phyloP scores from a whole-genome alignment of 2,888 invertebrate species.

The Cantharis flavilabris region DNA sequence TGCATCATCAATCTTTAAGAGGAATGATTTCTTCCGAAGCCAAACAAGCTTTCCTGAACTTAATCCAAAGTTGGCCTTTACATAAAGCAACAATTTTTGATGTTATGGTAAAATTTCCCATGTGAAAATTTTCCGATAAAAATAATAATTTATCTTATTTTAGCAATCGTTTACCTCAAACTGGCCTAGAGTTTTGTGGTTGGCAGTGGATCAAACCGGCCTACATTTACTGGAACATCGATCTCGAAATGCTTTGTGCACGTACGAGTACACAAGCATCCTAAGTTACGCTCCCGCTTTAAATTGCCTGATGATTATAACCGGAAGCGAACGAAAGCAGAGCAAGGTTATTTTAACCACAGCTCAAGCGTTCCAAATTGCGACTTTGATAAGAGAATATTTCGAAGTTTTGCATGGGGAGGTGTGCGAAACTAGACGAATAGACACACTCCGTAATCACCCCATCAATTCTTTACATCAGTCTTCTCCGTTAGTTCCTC shows the following conservation, averaged over 20 bases:
- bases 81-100: slow-evolving; percentile 93
- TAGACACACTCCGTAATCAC: slow-evolving; percentile 50
- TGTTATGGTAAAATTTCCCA: slow-evolving; percentile 71
- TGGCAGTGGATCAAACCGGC: slow-evolving; percentile 91
- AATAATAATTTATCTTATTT: slow-evolving; percentile 37
- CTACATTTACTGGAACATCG: slow-evolving; percentile 88
- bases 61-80: slow-evolving; percentile 92
- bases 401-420: slow-evolving; percentile 62
- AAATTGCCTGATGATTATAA: slow-evolving; percentile 91
- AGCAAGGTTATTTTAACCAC: slow-evolving; percentile 90
- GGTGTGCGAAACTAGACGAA: slow-evolving; percentile 45
- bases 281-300: slow-evolving; percentile 90
- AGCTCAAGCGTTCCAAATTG: slow-evolving; percentile 91
- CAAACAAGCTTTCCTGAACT: slow-evolving; percentile 89
- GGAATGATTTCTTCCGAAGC: slow-evolving; percentile 87
- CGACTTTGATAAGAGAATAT: slow-evolving; percentile 89
- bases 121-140: neutral
- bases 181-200: slow-evolving; percentile 91
- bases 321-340: slow-evolving; percentile 87
- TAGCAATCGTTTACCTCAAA: slow-evolving; percentile 96
- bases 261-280: slow-evolving; percentile 88
- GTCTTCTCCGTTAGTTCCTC: slow-evolving; percentile 63
- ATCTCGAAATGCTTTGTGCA: slow-evolving; percentile 85
- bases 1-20: slow-evolving; percentile 88
- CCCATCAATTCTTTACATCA: slow-evolving; percentile 56